phyloP scores from a whole-genome alignment of 2,113 vertebrate species.

The Corythornis vintsioides region DNA sequence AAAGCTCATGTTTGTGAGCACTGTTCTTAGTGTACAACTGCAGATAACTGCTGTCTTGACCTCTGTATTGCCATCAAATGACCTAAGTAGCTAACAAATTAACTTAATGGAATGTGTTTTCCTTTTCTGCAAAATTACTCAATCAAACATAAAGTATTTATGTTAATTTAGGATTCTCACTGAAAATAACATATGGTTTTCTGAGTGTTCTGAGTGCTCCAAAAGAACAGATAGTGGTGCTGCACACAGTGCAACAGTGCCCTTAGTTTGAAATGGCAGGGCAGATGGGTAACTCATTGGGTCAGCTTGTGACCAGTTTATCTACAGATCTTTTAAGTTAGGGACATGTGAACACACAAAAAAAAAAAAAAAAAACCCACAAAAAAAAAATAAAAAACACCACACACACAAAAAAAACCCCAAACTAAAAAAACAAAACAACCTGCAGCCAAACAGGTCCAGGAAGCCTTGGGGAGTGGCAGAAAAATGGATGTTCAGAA shows the following conservation, averaged over 20 bases:
- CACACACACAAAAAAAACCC: too few species aligned
- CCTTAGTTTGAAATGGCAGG: not conserved
- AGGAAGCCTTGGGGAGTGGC: not conserved
- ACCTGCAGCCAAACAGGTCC: not conserved
- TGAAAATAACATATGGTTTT: not conserved
- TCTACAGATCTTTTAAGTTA: not conserved
- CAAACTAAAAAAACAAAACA: not conserved
- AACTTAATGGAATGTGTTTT: not conserved
- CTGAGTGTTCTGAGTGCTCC: not conserved
- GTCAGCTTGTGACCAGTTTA: not conserved
- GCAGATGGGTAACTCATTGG: not conserved
- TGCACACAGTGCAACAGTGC: not conserved
- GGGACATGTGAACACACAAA: not conserved
- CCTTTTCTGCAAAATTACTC: not conserved
- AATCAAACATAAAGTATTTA: not conserved
- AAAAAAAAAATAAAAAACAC: not conserved
- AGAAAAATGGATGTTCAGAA: not conserved
- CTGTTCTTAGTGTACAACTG: not conserved
- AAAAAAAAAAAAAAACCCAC: not conserved
- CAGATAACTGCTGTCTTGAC: not conserved
- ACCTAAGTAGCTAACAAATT: not conserved
- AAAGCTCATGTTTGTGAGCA: not conserved
- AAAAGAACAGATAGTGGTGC: not conserved
- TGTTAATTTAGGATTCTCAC: not conserved
- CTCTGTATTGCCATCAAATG: not conserved